These are phyloP conservation scores for Candoia aspera DNA, from an alignment of 2,113 vertebrate genomes.

Conservation along the genomic window DNA sequence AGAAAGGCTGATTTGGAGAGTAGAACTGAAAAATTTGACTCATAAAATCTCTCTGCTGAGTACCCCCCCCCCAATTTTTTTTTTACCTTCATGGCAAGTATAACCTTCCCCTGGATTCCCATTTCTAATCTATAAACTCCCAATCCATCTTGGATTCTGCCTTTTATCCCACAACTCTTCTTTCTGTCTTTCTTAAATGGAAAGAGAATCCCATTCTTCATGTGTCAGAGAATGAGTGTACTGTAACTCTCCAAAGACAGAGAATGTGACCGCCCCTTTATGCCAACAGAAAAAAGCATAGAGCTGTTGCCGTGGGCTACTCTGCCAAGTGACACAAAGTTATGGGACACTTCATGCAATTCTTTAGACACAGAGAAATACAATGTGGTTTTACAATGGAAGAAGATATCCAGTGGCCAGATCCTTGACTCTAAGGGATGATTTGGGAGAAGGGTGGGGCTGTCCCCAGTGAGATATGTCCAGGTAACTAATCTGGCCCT, in stretches of 20 bases:
- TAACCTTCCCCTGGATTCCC: not conserved
- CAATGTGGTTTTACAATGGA: not conserved
- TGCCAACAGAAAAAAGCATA: no score
- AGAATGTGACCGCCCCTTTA: not conserved
- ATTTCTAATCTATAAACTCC: not conserved
- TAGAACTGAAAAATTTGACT: not conserved
- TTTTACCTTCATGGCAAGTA: not conserved
- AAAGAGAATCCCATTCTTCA: not conserved
- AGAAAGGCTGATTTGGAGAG: not conserved
- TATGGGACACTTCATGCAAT: not conserved
- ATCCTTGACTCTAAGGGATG: not conserved
- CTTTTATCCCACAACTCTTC: not conserved
- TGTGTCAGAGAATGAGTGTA: not conserved
- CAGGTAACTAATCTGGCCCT: not conserved
- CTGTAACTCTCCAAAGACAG: not conserved
- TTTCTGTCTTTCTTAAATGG: not conserved
- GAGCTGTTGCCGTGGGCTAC: not conserved
- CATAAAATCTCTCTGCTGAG: not conserved
- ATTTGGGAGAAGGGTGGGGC: not conserved
- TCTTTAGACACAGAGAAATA: not conserved
- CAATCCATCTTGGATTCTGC: not conserved
- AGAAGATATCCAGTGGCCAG: not conserved
- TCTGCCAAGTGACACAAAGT: not conserved
- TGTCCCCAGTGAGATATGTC: not conserved
- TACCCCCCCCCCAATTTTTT: no score